A percentile compares a stretch with the other conserved stretches of the same genome.
These are phyloP conservation scores for Agriotes lineatus DNA, from an alignment of 2,888 invertebrate species.

Conservation along the genomic window DNA sequence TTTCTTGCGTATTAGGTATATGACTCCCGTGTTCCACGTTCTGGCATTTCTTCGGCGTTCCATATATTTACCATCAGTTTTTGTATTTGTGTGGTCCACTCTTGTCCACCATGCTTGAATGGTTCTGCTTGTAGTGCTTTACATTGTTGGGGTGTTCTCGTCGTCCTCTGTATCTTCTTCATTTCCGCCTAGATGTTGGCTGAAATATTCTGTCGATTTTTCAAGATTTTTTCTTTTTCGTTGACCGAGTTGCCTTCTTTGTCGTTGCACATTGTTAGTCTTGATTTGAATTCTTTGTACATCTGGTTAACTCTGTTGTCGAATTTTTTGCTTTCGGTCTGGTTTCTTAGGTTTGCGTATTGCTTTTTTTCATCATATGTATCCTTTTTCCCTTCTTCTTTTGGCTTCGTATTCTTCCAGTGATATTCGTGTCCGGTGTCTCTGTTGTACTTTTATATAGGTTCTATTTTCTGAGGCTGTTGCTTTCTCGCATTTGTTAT, in stretches of 20 bases:
- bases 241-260: background rate
- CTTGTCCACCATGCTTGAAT: background rate
- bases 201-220: background rate
- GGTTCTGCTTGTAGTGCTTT: background rate
- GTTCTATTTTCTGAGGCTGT: background rate
- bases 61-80: background rate
- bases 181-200: background rate
- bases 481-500: too few species aligned
- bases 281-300: background rate
- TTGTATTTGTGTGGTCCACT: background rate
- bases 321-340: too few species aligned
- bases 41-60: background rate
- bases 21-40: background rate
- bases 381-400: background rate
- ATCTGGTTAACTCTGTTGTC: background rate
- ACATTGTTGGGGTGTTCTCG: background rate
- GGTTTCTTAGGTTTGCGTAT: background rate
- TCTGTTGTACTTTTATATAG: background rate
- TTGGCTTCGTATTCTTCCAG: background rate
- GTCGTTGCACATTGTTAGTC: background rate
- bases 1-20: background rate
- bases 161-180: too few species aligned
- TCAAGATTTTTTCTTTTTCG: background rate
- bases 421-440: background rate
- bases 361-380: background rate